Base-by-base conservation (phyloP, 2,888 invertebrate genomes). In the Drosophila testacea region DNA sequence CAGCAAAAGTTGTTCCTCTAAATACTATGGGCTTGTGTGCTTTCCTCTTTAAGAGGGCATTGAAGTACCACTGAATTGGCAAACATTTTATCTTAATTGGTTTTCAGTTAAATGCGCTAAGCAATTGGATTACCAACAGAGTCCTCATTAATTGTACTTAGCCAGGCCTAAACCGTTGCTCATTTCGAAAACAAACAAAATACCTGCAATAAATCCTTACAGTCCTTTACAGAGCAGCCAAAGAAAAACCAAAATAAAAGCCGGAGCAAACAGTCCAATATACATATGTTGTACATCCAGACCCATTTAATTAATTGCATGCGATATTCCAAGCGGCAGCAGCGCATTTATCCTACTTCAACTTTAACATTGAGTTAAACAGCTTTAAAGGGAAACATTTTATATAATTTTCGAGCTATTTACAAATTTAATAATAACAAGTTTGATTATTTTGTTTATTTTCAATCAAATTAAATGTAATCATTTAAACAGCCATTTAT, bases 1-100 rank as follows among this genome's bases (percentile, higher is more conserved):
- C 38, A 54, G 47, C 16, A 10, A 16, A 13, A 46, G 44, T 41
- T 56, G 36, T 32, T 57, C 46, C 50, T 16, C 9, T 16, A 16
- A 41, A 41, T 41, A 41, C n/a, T 27, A 41, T 50, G 34, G 22
- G 30, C 6, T 32, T 32, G 7, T 52, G 34, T 61, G 62, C 65
- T 67, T 56, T 32, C 36, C 50, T 27, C 42, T 4, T 60, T 42
- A 55, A 59, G 73, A 41, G 52, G 30, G 4, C 22, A 54, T 69
- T 65, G 36, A 78, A 68, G 71, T 66, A 66, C 63, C 71, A 66
- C 55, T 61, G 70, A 75, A 68, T 68, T 69, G 75, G 51, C 57
- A 87, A 89, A 83, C 84, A 83, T 84, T 87, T 87, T 87, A 89
- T 62, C 78, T 69, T 84, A 83, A 84, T 84, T 84, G 87, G 71